Conservation (phyloP, 2,113 vertebrate genomes). For the Zeus faber region DNA sequence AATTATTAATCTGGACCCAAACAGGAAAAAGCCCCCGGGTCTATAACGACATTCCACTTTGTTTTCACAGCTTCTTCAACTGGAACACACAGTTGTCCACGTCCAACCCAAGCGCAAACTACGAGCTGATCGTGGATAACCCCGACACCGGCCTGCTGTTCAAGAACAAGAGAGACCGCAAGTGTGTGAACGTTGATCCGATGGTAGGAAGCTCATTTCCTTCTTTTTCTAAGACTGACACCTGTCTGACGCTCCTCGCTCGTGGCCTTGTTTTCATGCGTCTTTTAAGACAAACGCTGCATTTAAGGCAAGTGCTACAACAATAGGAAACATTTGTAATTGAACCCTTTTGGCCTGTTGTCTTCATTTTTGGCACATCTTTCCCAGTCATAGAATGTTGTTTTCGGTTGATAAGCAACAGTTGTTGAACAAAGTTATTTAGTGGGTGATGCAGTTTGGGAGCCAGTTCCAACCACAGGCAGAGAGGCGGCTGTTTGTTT, state of each 20-base stretch:
- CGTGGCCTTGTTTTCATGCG: constrained; percentile 16
- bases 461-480: neutral
- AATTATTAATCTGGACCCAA: no score
- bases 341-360: no score
- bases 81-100: constrained; percentile 77
- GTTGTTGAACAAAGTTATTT: no score
- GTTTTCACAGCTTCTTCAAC: constrained; percentile 83
- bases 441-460: neutral
- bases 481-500: constrained; percentile 39
- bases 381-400: no score
- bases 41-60: neutral
- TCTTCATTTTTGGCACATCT: no score
- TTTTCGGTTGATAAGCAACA: no score
- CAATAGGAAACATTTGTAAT: no score
- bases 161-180: constrained; percentile 79
- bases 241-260: constrained; percentile 5
- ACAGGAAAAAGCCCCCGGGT: no score
- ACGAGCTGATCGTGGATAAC: constrained; percentile 80
- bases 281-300: no score
- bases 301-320: no score
- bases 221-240: neutral
- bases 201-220: constrained; percentile 72
- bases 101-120: constrained; percentile 81
- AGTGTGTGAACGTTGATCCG: constrained; percentile 83
- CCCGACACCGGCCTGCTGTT: constrained; percentile 81